Evolutionary conservation across 1,140 invertebrate genomes (phyloP).

Genomic region (roundworm (Caenorhabditis elegans)): DNA sequence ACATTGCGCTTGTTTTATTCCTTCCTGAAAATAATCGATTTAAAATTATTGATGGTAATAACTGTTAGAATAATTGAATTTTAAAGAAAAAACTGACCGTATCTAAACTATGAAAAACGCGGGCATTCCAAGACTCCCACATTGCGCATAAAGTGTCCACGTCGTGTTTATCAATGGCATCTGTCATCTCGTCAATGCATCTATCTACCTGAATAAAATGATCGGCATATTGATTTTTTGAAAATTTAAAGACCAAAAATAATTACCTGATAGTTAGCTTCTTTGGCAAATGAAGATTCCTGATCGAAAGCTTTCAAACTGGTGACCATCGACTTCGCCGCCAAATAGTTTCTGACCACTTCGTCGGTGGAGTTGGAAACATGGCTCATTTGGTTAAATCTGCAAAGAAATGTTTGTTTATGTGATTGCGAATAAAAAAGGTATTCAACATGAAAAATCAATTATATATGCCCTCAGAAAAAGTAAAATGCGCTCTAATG

Average conservation of each 20-base stretch:
- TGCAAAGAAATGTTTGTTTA: not conserved
- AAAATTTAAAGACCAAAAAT: not conserved
- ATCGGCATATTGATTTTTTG: not conserved
- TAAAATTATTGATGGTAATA: no score
- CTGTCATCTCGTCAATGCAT: conserved; percentile 43
- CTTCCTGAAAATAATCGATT: conserved; percentile 45
- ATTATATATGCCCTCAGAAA: no score
- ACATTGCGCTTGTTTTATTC: conserved; percentile 76
- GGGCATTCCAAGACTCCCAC: conserved; percentile 60
- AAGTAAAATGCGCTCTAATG: not conserved
- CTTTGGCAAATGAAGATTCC: conserved; percentile 39
- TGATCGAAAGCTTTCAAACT: conserved; percentile 22
- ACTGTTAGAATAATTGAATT: no score
- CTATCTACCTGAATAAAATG: conserved; percentile 44
- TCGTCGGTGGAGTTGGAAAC: not conserved
- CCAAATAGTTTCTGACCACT: conserved; percentile 14
- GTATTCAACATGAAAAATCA: no score
- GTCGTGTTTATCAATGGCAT: conserved; percentile 39
- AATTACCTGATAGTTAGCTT: conserved; percentile 40
- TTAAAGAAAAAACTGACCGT: conserved; percentile 52
- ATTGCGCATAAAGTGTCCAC: conserved; percentile 42
- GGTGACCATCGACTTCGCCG: not conserved
- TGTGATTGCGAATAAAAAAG: no score
- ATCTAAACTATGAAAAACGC: conserved; percentile 52
- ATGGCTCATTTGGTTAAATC: conserved; percentile 11